phyloP scores from a whole-genome alignment of 2,113 vertebrate genomes.

The Callipepla californica region DNA sequence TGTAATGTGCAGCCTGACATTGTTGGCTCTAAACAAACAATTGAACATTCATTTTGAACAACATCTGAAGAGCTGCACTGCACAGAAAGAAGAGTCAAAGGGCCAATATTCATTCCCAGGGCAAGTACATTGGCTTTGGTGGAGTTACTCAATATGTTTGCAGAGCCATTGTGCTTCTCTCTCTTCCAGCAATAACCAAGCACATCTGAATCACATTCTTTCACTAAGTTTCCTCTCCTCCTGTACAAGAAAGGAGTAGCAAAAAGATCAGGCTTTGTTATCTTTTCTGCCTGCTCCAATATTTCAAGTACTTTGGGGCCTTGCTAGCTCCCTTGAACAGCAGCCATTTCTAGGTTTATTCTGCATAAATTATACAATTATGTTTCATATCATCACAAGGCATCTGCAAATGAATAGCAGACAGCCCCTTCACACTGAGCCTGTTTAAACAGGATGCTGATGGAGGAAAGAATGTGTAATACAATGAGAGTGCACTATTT shows the following conservation, averaged over 20 bases:
- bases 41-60: slow-evolving; percentile 32
- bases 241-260: slow-evolving; percentile 18
- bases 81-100: slow-evolving; percentile 21
- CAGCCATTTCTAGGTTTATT: slow-evolving; percentile 55
- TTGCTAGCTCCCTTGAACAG: slow-evolving; percentile 43
- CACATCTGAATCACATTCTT: slow-evolving; percentile 52
- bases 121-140: slow-evolving; percentile 16
- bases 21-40: slow-evolving; percentile 40
- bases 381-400: slow-evolving; percentile 63
- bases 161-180: slow-evolving; percentile 35
- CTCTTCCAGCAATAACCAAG: slow-evolving; percentile 33
- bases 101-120: slow-evolving; percentile 39
- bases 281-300: slow-evolving; percentile 65
- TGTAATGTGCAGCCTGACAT: background rate
- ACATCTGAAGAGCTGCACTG: slow-evolving; percentile 27
- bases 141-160: slow-evolving; percentile 46
- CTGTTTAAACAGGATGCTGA: slow-evolving; percentile 69
- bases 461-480: slow-evolving; percentile 67
- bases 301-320: slow-evolving; percentile 40
- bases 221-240: slow-evolving; percentile 18
- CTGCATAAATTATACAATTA: slow-evolving; percentile 60
- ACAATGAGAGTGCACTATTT: slow-evolving; percentile 52
- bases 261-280: slow-evolving; percentile 45
- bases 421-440: slow-evolving; percentile 45
- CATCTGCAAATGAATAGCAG: slow-evolving; percentile 63